Evolutionary conservation across 2,797 vertebrate genomes (phyloP), one percentile per base, ranked within the genome.

Genomic region (Anas bahamensis): DNA sequence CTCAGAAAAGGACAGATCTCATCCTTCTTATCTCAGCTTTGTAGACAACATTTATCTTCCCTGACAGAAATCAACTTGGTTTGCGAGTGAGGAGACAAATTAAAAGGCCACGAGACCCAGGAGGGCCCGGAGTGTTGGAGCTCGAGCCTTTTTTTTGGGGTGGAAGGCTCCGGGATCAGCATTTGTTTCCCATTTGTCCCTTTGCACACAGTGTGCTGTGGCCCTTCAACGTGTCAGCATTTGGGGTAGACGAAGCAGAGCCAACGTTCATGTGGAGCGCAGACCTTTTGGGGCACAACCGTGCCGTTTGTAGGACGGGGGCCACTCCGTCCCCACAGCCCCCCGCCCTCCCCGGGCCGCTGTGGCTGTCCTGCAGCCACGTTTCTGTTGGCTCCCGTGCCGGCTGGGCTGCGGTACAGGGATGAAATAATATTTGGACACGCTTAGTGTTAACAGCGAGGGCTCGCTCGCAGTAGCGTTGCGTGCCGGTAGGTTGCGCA

Each of bases 31-130:
- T 95, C 87, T 87, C 1, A 72, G 60, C 87, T 70, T 23, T 2
- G 42, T 61, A 81, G 80, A 89, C 87, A 66, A 48, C 85, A 82
- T 92, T 92, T 41, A 73, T 90, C 95, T 92, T 93, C 83, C 19
- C 73, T 75, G 93, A 53, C 93, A 93, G 83, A 53, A 78, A 56
- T 70, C 79, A 88, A 88, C 89, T 73, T 21, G 41, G 61, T 63
- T 68, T 46, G 78, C 2, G 8, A 71, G 6, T 37, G 16, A 23
- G 11, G 65, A 81, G 79, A 88, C 66, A 61, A 77, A 81, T 76
- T 74, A 13, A 46, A 85, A 85, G 90, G 76, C 90, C 86, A 59
- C 1, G 6, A 90, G 78, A 66, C 52, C 42, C 88, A 56, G 80
- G 66, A 94, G 70, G 74, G 74, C 29, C 18, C 21, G 76, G 57